phyloP scores from a whole-genome alignment of 2,113 vertebrate genomes.

The Oryzias woworae region DNA sequence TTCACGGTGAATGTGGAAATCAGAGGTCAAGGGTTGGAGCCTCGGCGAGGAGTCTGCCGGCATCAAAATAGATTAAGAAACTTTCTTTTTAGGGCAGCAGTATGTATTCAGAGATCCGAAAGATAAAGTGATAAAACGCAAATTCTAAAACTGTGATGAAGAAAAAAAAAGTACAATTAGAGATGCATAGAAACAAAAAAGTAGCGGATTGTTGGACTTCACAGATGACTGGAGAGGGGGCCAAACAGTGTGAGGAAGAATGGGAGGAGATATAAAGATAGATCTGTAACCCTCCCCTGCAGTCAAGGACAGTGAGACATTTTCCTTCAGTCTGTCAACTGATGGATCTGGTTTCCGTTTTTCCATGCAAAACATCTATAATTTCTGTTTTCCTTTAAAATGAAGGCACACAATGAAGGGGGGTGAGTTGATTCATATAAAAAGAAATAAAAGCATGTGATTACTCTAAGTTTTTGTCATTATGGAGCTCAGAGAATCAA shows the following conservation, averaged over 20 bases:
- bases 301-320: constrained; percentile 67
- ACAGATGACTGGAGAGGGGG: constrained; percentile 31
- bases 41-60: constrained; percentile 33
- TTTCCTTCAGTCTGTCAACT: constrained; percentile 57
- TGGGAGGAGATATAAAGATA: constrained; percentile 50
- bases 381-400: constrained; percentile 24
- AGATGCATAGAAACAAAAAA: constrained; percentile 24
- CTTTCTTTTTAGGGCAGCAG: constrained; percentile 7
- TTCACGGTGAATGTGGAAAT: constrained; percentile 60
- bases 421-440: neutral
- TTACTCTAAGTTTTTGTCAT: constrained; percentile 28
- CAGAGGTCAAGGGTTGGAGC: constrained; percentile 56
- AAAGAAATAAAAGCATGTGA: constrained; percentile 19
- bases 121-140: neutral
- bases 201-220: constrained; percentile 15
- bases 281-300: constrained; percentile 52
- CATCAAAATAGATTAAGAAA: constrained; percentile 31
- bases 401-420: neutral
- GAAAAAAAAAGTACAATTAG: constrained; percentile 8
- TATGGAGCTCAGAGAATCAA: constrained; percentile 1
- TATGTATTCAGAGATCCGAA: constrained; percentile 15
- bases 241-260: constrained; percentile 34
- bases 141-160: neutral
- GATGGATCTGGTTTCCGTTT: constrained; percentile 49
- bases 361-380: constrained; percentile 20